Conservation (phyloP, 2,797 vertebrate species). For the Melanotaenia nigrans region DNA sequence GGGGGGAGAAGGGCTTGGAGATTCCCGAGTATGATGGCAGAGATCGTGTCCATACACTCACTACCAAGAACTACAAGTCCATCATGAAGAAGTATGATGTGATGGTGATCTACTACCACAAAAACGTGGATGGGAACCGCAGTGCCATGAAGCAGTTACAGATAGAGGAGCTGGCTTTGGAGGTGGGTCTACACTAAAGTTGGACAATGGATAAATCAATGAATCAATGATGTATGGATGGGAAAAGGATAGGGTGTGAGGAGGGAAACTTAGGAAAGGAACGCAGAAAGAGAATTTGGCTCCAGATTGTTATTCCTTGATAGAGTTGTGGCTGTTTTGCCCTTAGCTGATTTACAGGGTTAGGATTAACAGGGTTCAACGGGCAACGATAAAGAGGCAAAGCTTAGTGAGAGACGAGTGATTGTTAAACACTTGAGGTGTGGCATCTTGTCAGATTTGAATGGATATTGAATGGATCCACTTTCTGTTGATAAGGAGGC, state of each 20-base stretch:
- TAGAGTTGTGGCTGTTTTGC: conserved; percentile 12
- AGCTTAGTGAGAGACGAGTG: neutral
- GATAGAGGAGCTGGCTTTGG: conserved; percentile 90
- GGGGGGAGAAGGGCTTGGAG: conserved; percentile 85
- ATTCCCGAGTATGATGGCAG: conserved; percentile 90
- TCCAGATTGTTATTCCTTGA: conserved; percentile 34
- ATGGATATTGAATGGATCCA: neutral
- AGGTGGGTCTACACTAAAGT: conserved; percentile 83
- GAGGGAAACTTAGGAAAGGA: conserved; percentile 19
- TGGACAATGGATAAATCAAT: conserved; percentile 42
- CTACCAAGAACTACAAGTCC: conserved; percentile 87
- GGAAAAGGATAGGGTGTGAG: conserved; percentile 34
- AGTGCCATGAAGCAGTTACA: conserved; percentile 87
- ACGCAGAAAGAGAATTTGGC: conserved; percentile 39
- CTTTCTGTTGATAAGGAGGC: neutral
- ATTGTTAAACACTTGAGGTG: neutral
- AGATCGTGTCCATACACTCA: conserved; percentile 88
- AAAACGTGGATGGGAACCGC: conserved; percentile 83
- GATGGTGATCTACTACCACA: conserved; percentile 91
- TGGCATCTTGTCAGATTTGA: conserved; percentile 9
- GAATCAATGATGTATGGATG: conserved; percentile 29
- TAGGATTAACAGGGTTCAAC: neutral
- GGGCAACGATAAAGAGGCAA: neutral
- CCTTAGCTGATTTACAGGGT: neutral
- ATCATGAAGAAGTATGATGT: conserved; percentile 91